phyloP scores from a whole-genome alignment of 35 echinoderm and acorn worm genomes.

The Acanthaster planci region DNA sequence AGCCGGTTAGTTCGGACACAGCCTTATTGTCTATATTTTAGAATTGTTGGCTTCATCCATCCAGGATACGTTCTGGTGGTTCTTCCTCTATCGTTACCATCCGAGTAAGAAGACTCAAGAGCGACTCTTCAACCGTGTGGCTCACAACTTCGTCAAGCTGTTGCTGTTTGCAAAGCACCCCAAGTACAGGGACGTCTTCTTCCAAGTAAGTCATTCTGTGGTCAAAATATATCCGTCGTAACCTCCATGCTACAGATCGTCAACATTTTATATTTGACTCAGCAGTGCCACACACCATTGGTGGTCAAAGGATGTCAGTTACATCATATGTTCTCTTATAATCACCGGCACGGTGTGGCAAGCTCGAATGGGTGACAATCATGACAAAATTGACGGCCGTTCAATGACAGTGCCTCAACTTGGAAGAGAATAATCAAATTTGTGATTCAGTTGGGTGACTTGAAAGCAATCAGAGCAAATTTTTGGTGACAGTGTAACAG shows the following conservation, averaged over 20 bases:
- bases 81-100: conserved; percentile 87
- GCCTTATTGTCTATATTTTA: too few species aligned
- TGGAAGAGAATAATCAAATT: too few species aligned
- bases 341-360: too few species aligned
- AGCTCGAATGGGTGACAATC: too few species aligned
- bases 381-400: too few species aligned
- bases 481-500: too few species aligned
- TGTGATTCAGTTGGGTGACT: too few species aligned
- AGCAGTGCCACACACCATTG: neutral
- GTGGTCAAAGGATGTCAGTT: neutral
- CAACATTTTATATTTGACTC: neutral
- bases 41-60: neutral
- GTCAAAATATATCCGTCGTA: neutral
- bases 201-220: conserved; percentile 62
- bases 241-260: neutral
- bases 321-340: neutral
- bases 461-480: too few species aligned
- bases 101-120: conserved; percentile 82
- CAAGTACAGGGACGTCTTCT: conserved; percentile 96
- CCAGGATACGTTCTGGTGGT: conserved; percentile 98
- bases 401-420: too few species aligned
- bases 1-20: too few species aligned
- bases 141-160: conserved; percentile 96
- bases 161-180: conserved; percentile 87
- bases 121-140: conserved; percentile 91